These are phyloP conservation scores for Istiophorus platypterus DNA, from an alignment of 2,113 vertebrate genomes.

Conservation along the genomic window DNA sequence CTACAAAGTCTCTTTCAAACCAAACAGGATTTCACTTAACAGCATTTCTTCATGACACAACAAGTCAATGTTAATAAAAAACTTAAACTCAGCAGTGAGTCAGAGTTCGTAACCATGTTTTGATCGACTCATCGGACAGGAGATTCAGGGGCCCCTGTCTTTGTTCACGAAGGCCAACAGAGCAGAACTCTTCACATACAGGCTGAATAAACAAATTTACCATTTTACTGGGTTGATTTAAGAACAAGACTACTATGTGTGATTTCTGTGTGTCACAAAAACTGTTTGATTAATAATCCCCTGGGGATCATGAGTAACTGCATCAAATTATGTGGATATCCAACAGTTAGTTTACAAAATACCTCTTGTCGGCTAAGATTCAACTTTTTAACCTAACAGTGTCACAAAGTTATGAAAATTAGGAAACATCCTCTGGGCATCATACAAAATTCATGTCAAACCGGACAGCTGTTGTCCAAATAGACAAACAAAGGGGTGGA, in stretches of 20 bases:
- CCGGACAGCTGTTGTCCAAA: background rate
- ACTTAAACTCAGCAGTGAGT: constrained; percentile 9
- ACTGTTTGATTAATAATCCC: background rate
- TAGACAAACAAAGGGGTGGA: background rate
- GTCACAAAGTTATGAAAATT: background rate
- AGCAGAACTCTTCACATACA: background rate
- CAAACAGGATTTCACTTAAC: background rate
- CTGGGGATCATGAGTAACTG: background rate
- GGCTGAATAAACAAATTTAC: background rate
- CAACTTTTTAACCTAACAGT: background rate
- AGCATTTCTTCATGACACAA: constrained; percentile 12
- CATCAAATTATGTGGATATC: background rate
- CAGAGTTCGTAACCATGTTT: constrained; percentile 3
- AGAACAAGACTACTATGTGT: background rate
- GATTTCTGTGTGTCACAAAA: background rate
- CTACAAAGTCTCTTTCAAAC: constrained; percentile 33
- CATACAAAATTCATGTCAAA: background rate
- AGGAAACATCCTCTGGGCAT: background rate
- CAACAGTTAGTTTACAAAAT: background rate
- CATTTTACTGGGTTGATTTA: background rate
- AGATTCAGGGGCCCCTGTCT: background rate
- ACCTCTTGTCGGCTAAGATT: background rate
- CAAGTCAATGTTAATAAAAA: constrained; percentile 23
- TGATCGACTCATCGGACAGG: background rate
- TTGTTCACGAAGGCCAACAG: constrained; percentile 4